A percentile compares a stretch with the other conserved stretches of the same genome.
Conservation (phyloP, 2,797 vertebrate genomes). For the Harpagifer antarcticus region DNA sequence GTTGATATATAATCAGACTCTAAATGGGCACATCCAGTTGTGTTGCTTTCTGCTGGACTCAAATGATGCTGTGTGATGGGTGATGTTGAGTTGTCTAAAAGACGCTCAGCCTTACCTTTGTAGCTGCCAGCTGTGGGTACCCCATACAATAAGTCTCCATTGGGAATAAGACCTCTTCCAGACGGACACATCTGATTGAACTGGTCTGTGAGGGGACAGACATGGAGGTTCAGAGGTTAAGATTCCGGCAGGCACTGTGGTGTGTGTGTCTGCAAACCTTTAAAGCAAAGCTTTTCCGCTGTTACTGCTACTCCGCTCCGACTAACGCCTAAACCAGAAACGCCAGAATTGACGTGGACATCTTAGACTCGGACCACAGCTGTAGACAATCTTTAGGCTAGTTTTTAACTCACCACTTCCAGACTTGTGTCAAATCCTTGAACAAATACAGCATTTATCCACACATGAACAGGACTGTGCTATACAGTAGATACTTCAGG, state of each 20-base stretch:
- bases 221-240: neutral
- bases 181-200: slow-evolving; percentile 94
- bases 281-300: neutral
- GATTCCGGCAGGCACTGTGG: neutral
- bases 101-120: slow-evolving; percentile 83
- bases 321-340: neutral
- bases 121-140: slow-evolving; percentile 80
- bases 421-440: too few species aligned
- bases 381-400: neutral
- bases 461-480: too few species aligned
- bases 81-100: neutral
- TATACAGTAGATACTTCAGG: too few species aligned
- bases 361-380: neutral
- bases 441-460: too few species aligned
- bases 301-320: neutral
- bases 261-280: neutral
- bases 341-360: neutral
- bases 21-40: too few species aligned
- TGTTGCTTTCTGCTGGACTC: too few species aligned
- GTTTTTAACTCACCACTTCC: too few species aligned
- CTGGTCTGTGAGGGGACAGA: slow-evolving; percentile 86
- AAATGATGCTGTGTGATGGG: too few species aligned
- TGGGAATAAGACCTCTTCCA: slow-evolving; percentile 91
- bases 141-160: slow-evolving; percentile 83
- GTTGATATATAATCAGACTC: too few species aligned